phyloP scores from a whole-genome alignment of 2,113 vertebrate genomes.

The Rynchops niger region DNA sequence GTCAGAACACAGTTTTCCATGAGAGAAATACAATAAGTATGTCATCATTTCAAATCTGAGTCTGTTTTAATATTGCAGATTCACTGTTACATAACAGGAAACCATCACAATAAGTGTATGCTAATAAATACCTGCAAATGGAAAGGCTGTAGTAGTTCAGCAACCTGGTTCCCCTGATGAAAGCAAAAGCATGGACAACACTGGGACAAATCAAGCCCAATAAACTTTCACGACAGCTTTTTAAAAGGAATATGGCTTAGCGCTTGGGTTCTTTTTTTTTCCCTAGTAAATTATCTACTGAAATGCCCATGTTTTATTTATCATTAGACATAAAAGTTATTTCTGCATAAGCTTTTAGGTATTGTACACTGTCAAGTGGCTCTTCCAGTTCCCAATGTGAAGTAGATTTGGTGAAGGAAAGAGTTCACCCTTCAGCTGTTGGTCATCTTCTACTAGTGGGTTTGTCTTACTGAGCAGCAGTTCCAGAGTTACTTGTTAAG shows the following conservation, averaged over 20 bases:
- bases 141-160: neutral
- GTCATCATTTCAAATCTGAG: neutral
- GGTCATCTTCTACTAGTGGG: neutral
- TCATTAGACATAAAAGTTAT: neutral
- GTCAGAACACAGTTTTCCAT: neutral
- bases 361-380: neutral
- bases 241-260: neutral
- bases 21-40: neutral
- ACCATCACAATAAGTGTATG: neutral
- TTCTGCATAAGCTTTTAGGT: neutral
- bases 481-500: neutral
- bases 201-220: neutral
- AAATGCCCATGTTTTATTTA: neutral
- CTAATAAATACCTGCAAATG: neutral
- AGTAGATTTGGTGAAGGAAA: neutral
- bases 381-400: neutral
- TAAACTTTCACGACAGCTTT: neutral
- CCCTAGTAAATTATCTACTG: neutral
- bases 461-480: neutral
- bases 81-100: neutral
- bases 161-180: neutral
- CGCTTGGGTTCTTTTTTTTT: neutral
- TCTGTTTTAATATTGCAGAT: neutral
- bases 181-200: neutral
- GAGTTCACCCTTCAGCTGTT: neutral